Conservation (phyloP, 2,888 invertebrate genomes). For the Macrophya alboannulata region DNA sequence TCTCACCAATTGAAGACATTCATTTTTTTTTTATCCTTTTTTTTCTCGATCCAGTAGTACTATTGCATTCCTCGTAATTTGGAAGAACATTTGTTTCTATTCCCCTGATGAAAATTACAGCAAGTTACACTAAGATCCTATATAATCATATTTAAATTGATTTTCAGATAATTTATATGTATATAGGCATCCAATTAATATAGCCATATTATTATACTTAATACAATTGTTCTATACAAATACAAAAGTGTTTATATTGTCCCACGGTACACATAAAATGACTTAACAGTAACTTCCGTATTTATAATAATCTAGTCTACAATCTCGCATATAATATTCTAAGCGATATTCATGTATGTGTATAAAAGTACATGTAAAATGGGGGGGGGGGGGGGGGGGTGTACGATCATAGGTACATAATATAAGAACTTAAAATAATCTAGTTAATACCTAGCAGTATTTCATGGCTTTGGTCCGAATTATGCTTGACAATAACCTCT, state of each 20-base stretch:
- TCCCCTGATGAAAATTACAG: slow-evolving; percentile 64
- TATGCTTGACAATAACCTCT: slow-evolving; percentile 57
- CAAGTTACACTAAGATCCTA: slow-evolving; percentile 64
- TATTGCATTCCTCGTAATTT: slow-evolving; percentile 61
- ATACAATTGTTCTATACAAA: slow-evolving; percentile 66
- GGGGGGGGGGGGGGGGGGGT: slow-evolving; percentile 55
- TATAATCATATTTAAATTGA: slow-evolving; percentile 66
- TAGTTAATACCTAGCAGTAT: slow-evolving; percentile 60
- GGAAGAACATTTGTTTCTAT: slow-evolving; percentile 65
- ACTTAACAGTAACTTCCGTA: slow-evolving; percentile 68
- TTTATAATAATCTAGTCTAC: slow-evolving; percentile 67
- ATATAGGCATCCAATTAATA: slow-evolving; percentile 64
- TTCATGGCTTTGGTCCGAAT: slow-evolving; percentile 60
- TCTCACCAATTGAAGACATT: slow-evolving; percentile 55
- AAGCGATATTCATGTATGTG: slow-evolving; percentile 67
- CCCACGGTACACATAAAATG: slow-evolving; percentile 75
- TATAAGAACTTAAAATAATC: slow-evolving; percentile 63
- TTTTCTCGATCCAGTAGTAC: slow-evolving; percentile 60
- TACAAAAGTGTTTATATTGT: slow-evolving; percentile 77
- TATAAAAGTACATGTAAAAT: slow-evolving; percentile 72
- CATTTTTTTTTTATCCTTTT: slow-evolving; percentile 60
- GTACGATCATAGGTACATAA: slow-evolving; percentile 63
- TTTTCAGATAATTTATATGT: slow-evolving; percentile 54
- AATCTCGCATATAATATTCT: slow-evolving; percentile 68
- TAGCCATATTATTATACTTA: slow-evolving; percentile 58